Evolutionary conservation across 2,113 vertebrate species (phyloP), one percentile per base, ranked within the genome.

Genomic region (Theristicus caerulescens): DNA sequence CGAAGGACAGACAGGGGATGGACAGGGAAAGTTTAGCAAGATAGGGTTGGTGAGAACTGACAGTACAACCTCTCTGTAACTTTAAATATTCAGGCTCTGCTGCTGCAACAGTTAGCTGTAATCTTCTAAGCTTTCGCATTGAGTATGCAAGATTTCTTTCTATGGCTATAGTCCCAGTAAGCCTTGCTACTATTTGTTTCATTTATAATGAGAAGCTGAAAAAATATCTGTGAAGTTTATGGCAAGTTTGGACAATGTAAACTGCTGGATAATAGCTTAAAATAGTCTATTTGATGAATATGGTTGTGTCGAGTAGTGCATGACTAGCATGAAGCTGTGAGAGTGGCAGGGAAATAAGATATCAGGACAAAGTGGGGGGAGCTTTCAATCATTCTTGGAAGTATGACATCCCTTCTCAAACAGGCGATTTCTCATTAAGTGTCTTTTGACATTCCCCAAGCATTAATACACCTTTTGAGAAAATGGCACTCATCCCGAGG

Each of bases 321-420:
- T 94, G 86, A 97, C 93, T 95, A 97, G 97, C 42, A 27, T 10
- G 57, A 93, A 54, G 47, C 31, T 26, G 16, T 57, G 90, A 96
- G 88, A 97, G 74, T 95, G 94, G 61, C 88, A 95, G 86, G 36
- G 49, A 98, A 98, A 97, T 96, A 96, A 97, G 90, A 96, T 86
- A 96, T 90, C 82, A 44, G 13, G 57, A 57, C 47, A 52, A 67
- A 96, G 52, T 51, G 61, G 49, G 34, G 54, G 61, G 46, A 44
- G 34, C 84, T 97, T 97, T 97, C 90, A 94, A 72, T 97, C 78
- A 74, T 81, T 66, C 86, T 85, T 40, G 21, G 82, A 96, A 97
- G 79, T 76, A 93, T n/a, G 78, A 92, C 96, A 96, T 74, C 62
- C 36, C 74, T 97, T 96, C 65, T 95, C 84, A 97, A 93, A 85